A percentile compares a stretch with the other conserved stretches of the same genome.
These are phyloP conservation scores for Leguminivora glycinivorella DNA, from an alignment of 1,140 invertebrate species.

Conservation along the genomic window DNA sequence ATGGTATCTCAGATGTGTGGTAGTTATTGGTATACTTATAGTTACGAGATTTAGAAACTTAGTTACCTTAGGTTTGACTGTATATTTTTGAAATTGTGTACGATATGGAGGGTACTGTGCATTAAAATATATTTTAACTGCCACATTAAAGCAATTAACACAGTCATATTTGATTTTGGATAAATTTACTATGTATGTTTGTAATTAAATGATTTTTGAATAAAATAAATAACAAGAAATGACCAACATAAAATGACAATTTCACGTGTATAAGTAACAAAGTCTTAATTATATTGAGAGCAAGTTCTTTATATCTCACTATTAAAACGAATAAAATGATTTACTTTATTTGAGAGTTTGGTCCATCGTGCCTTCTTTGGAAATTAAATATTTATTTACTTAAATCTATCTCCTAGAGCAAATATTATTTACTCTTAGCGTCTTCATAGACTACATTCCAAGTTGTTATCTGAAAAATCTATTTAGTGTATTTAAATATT, in stretches of 20 bases:
- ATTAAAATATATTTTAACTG: not conserved
- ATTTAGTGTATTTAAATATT: not conserved
- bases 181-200: no score
- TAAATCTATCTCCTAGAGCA: slow-evolving; percentile 27
- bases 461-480: slow-evolving; percentile 39
- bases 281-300: slow-evolving; percentile 10
- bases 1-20: slow-evolving; percentile 24
- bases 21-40: slow-evolving; percentile 11
- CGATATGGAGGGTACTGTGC: slow-evolving; percentile 4
- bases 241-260: slow-evolving; percentile 17
- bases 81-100: slow-evolving; percentile 21
- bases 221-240: not conserved
- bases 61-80: slow-evolving; percentile 25
- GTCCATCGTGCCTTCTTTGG: slow-evolving; percentile 48
- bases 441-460: slow-evolving; percentile 44
- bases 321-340: not conserved
- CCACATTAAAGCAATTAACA: not conserved
- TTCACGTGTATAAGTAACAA: not conserved
- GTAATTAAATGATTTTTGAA: not conserved
- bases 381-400: slow-evolving; percentile 36
- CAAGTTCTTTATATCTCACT: not conserved
- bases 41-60: slow-evolving; percentile 19
- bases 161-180: not conserved
- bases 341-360: slow-evolving; percentile 4
- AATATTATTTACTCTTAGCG: slow-evolving; percentile 16